Percentiles rank a stretch among this genome's conserved stretches.
phyloP scores from a whole-genome alignment of 2,113 vertebrate species.

The Prunella fulvescens region DNA sequence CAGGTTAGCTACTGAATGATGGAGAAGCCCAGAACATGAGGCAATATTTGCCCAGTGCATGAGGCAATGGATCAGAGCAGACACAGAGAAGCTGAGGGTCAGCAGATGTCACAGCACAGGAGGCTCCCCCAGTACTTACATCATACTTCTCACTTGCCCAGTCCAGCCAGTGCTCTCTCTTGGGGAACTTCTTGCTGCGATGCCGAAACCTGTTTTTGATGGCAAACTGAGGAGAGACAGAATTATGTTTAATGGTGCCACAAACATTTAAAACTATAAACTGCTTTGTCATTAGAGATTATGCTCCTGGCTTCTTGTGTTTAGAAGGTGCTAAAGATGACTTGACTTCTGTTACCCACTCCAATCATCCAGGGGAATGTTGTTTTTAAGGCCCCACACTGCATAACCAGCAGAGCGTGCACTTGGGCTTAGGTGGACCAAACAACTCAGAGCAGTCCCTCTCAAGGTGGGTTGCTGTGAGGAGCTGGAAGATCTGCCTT shows the following conservation, averaged over 20 bases:
- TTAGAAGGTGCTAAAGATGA: background rate
- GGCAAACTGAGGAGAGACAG: conserved; percentile 81
- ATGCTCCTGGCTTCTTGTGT: background rate
- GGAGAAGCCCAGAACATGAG: background rate
- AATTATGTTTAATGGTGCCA: background rate
- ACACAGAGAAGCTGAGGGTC: background rate
- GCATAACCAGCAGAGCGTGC: background rate
- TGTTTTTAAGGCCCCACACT: background rate
- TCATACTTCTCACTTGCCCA: conserved; percentile 92
- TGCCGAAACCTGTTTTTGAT: conserved; percentile 86
- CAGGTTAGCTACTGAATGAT: background rate
- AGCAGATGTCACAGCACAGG: background rate
- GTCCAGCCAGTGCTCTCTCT: conserved; percentile 93
- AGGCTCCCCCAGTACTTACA: conserved; percentile 63
- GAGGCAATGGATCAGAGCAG: background rate
- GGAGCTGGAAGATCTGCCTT: background rate
- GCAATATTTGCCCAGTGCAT: background rate
- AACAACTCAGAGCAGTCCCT: background rate
- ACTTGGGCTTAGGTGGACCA: background rate
- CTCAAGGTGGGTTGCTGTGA: accelerated
- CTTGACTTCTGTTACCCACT: background rate
- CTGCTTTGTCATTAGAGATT: background rate
- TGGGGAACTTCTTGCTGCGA: conserved; percentile 78
- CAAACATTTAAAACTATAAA: background rate
- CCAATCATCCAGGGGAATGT: background rate